Conservation (phyloP, 2,113 vertebrate genomes). For the Chauna torquata region DNA sequence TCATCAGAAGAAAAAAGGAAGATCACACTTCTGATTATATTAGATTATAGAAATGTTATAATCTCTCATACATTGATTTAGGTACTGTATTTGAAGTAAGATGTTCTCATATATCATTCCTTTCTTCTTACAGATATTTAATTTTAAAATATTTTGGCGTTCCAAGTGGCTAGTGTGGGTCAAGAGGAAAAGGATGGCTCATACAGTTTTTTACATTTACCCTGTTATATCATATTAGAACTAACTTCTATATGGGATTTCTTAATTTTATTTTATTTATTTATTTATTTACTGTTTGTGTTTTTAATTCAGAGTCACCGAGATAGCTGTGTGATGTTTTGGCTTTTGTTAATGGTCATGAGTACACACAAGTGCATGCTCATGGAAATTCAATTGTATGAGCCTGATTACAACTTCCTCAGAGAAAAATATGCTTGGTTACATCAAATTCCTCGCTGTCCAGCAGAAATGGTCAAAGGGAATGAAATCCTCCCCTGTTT, state of each 20-base stretch:
- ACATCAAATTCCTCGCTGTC: background rate
- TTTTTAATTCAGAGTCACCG: background rate
- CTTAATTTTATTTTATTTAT: no score
- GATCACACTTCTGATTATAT: slow-evolving; percentile 8
- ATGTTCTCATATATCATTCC: background rate
- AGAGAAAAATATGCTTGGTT: background rate
- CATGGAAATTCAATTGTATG: background rate
- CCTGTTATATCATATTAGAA: background rate
- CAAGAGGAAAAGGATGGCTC: background rate
- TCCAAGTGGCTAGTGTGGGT: background rate
- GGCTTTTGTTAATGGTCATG: background rate
- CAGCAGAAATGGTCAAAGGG: background rate
- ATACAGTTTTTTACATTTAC: background rate
- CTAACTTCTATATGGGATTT: background rate
- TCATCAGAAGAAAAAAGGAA: slow-evolving; percentile 5
- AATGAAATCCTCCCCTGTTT: background rate
- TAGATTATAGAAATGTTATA: background rate
- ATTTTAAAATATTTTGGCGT: background rate
- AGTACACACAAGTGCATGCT: background rate
- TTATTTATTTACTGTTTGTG: background rate
- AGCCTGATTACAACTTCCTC: background rate
- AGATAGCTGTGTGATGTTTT: background rate
- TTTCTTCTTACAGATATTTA: background rate
- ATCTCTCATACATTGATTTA: background rate
- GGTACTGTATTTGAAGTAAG: background rate